Base-by-base conservation (phyloP, 2,113 vertebrate genomes). In the Echinops telfairi region DNA sequence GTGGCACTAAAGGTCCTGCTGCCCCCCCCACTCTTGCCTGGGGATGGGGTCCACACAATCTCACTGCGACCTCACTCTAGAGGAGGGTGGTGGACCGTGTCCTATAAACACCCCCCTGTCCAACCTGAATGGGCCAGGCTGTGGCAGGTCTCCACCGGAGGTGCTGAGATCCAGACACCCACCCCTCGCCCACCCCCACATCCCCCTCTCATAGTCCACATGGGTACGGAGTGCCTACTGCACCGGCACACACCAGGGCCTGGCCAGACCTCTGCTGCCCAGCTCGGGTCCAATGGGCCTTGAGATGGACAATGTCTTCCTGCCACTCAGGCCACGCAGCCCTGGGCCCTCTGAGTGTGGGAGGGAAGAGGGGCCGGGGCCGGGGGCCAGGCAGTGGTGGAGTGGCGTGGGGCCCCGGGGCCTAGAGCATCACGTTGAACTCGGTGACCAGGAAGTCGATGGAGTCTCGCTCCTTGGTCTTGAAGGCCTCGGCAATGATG, bases 391-490 rank as follows among this genome's bases (percentile, higher is more conserved):
- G 76, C 36, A 36, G 84, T 1, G 1, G 38, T 6, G 57, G 83
- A 86, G 83, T 5, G 23, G 89, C 80, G 58, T 31, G 31, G 0
- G 0, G 78, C 77, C 40, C 40, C 17, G 2, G 33, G 88, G 23
- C 95, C 97, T 99, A 99, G 97, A 99, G 99, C 27, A 99, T 98
- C 27, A 99, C 98, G 6, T 99, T 99, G 97, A 99, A 99, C 77
- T 99, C 99, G 6, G 99, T 99, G 97, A 99, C 99, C 96, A 99
- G 97, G 97, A 99, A 99, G 97, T 99, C 99, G 7, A 99, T 98
- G 95, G 99, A 96, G 98, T 99, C 99, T 86, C 98, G 98, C 36
- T 99, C 99, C 98, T 99, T 99, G 98, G 98, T 98, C 98, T 99
- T 99, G 94, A 99, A 99, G 97, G 99, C 99, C 97, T 99, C 99